Evolutionary conservation across 1,140 invertebrate species (phyloP), one percentile per base, ranked within the genome.

Genomic region (Plutomurus gul): DNA sequence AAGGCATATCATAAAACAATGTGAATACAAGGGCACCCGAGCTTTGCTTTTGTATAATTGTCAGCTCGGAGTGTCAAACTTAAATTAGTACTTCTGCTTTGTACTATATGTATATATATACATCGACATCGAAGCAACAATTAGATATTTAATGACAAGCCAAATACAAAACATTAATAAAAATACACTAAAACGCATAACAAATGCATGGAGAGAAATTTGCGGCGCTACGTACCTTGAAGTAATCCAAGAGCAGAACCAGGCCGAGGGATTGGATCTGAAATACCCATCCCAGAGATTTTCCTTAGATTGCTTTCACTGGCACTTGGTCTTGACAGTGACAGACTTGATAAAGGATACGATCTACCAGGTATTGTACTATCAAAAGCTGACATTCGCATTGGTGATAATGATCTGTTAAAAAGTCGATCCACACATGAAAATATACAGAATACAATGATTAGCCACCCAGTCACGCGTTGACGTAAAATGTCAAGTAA

Each of bases 251-350:
- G 80, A 25, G 88, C 87, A 56, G 88, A 89, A n/a, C 87, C 87
- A 22, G 87, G 87, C 46, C 87, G 81, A 20, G 85, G 85, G 22
- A 85, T 84, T 25, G 86, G 78, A 30, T 87, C 86, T 11, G 82
- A 83, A n/a, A 81, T 81, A 11, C 80, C 82, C 20, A 87, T 85
- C n/a, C 87, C 86, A n/a, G 85, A 81, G 37, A 86, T 84, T 82
- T 86, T 87, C 11, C 85, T 83, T 36, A 89, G 83, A 84, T 88
- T 88, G 11, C 86, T 89, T 85, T 88, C 88, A 83, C 87, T 89
- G 30, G 85, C 86, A 80, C 87, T 89, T 43, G 87, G 86, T 79
- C 88, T 83, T 25, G 86, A 85, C 56, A 87, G 75, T 51, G 85
- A 85, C 6, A 87, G 82, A 81, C 81, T 85, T 33, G 85, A 85